These are phyloP conservation scores for Gopherus flavomarginatus DNA, from an alignment of 2,113 vertebrate species.

Conservation along the genomic window DNA sequence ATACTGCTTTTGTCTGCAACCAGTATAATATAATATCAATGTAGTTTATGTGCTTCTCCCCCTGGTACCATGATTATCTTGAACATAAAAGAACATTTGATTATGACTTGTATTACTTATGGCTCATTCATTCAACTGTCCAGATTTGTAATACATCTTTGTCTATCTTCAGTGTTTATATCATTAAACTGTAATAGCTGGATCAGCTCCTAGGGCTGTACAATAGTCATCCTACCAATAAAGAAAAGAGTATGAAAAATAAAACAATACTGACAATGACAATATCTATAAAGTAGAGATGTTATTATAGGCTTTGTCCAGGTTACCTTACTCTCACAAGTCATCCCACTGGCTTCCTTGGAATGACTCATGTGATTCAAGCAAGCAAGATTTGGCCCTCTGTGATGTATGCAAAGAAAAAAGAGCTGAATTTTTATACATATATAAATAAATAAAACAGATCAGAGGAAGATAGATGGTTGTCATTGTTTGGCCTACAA, in stretches of 20 bases:
- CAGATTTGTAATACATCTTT: not conserved
- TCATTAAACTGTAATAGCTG: constrained; percentile 14
- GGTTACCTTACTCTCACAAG: not conserved
- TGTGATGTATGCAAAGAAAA: not conserved
- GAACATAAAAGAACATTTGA: constrained; percentile 50
- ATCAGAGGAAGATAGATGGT: not conserved
- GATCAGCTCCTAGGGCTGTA: constrained; percentile 1
- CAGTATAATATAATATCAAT: not conserved
- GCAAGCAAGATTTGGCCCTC: not conserved
- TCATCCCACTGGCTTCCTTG: not conserved
- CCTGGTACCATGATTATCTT: not conserved
- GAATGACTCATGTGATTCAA: not conserved
- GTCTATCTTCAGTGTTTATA: not conserved
- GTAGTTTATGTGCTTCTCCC: constrained; percentile 21
- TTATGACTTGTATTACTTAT: constrained; percentile 36
- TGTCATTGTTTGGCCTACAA: not conserved
- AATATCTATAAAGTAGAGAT: not conserved
- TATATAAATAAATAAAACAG: not conserved
- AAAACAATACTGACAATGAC: not conserved
- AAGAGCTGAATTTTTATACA: not conserved
- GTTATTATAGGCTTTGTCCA: not conserved
- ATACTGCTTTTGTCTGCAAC: constrained; percentile 33
- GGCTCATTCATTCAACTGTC: constrained; percentile 19
- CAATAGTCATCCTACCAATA: not conserved
- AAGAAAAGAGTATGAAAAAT: not conserved